A percentile compares a stretch with the other conserved stretches of the same genome.
These are phyloP conservation scores for Styela clava DNA, from an alignment of 23 tunicate genomes.

Conservation along the genomic window DNA sequence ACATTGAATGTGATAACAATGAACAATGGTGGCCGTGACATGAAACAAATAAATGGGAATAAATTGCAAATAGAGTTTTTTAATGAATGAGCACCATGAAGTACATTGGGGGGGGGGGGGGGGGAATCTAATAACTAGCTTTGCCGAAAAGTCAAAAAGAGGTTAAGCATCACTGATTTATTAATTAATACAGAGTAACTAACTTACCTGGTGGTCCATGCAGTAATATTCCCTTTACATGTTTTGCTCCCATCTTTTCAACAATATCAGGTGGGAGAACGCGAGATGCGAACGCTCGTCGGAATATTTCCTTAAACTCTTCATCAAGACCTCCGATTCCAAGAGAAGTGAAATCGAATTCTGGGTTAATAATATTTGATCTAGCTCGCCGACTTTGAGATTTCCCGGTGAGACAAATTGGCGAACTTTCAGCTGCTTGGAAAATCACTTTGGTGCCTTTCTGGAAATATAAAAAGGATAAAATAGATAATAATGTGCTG, in stretches of 20 bases:
- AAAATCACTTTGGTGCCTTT: neutral
- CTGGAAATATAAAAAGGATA: neutral
- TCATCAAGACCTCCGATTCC: constrained; percentile 99
- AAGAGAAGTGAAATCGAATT: constrained; percentile 81
- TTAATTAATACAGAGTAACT: no score
- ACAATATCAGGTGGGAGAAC: constrained; percentile 84
- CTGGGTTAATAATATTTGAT: constrained; percentile 90
- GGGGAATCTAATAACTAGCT: no score
- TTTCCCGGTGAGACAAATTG: constrained; percentile 47
- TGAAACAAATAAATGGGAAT: no score
- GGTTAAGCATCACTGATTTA: no score
- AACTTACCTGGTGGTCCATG: constrained; percentile 83
- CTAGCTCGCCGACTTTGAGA: constrained; percentile 35
- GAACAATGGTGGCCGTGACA: no score
- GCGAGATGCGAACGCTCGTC: constrained; percentile 98
- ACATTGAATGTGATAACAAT: no score
- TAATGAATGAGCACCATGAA: no score
- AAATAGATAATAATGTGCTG: neutral
- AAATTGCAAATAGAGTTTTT: no score
- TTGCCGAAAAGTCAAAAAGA: no score
- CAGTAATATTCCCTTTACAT: constrained; percentile 84
- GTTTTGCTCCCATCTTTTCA: constrained; percentile 93
- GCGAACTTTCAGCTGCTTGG: constrained; percentile 24
- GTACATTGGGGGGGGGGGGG: no score
- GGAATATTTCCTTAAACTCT: constrained; percentile 92